phyloP scores from a whole-genome alignment of 2,113 vertebrate genomes.

The Limanda limanda region DNA sequence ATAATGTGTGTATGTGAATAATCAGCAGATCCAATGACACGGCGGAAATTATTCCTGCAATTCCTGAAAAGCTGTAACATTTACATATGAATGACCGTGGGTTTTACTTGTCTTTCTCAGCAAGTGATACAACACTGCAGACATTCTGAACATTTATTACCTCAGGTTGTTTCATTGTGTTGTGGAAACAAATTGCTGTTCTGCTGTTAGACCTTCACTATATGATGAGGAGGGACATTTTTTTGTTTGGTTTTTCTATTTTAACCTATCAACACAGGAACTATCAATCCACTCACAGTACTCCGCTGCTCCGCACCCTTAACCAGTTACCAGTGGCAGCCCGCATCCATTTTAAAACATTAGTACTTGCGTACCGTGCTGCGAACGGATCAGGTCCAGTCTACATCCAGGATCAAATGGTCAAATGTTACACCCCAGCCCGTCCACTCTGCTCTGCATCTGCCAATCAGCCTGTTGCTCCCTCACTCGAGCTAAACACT shows the following conservation, averaged over 20 bases:
- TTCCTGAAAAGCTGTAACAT: constrained; percentile 31
- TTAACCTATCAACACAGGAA: not conserved
- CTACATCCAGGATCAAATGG: too few species aligned
- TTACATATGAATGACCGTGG: constrained; percentile 36
- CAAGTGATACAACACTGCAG: constrained; percentile 1
- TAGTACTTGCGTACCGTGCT: too few species aligned
- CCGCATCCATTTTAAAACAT: too few species aligned
- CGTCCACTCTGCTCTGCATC: too few species aligned
- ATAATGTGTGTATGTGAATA: too few species aligned
- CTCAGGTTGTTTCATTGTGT: not conserved
- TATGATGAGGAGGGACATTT: not conserved
- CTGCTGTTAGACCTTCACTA: not conserved
- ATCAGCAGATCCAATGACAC: not conserved
- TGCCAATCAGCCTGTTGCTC: too few species aligned
- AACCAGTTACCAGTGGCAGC: too few species aligned
- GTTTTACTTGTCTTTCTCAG: constrained; percentile 14
- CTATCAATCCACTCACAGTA: too few species aligned
- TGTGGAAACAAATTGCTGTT: not conserved
- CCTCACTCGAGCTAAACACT: too few species aligned
- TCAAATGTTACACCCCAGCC: too few species aligned
- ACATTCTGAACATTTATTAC: not conserved
- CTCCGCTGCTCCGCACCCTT: too few species aligned
- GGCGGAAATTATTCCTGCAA: constrained; percentile 9
- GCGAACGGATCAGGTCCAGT: too few species aligned
- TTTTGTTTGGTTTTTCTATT: not conserved